Conservation (phyloP, 2,888 invertebrate species). For the Ernsta delagoae region DNA sequence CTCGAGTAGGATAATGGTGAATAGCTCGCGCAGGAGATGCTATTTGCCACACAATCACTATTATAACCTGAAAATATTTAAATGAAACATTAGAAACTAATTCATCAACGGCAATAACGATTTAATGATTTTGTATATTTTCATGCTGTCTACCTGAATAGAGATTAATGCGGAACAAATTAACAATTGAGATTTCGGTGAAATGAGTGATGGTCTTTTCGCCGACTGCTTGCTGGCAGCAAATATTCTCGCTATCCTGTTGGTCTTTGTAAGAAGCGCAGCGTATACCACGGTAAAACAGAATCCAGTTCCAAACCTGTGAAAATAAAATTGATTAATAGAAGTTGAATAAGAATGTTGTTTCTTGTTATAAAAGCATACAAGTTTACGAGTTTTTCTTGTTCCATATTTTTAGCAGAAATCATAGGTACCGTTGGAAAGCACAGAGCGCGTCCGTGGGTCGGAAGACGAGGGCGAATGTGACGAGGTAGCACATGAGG, state of each 20-base stretch:
- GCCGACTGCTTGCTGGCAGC: constrained; percentile 97
- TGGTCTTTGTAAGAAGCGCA: constrained; percentile 98
- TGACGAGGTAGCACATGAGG: constrained; percentile 95
- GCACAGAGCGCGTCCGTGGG: constrained; percentile 95
- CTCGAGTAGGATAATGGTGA: constrained; percentile 95
- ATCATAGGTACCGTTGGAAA: constrained; percentile 88
- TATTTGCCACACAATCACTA: constrained; percentile 96
- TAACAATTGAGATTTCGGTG: constrained; percentile 94
- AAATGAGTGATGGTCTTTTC: constrained; percentile 96
- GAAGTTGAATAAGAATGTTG: not conserved
- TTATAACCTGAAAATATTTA: constrained; percentile 86
- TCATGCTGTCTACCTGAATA: constrained; percentile 87
- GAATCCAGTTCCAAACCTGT: constrained; percentile 57
- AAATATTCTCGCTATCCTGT: constrained; percentile 97
- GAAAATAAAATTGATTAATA: not conserved
- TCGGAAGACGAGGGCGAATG: constrained; percentile 94
- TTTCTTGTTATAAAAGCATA: too few species aligned
- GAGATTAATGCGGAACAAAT: constrained; percentile 94
- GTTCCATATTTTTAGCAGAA: not conserved
- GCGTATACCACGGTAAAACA: constrained; percentile 99
- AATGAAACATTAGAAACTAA: too few species aligned
- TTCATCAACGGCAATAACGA: too few species aligned
- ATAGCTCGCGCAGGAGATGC: constrained; percentile 95
- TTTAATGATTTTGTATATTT: too few species aligned
- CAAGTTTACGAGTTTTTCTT: too few species aligned